These are phyloP conservation scores for Pipistrellus pipistrellus DNA, from an alignment of 2,797 vertebrate species.

Conservation along the genomic window DNA sequence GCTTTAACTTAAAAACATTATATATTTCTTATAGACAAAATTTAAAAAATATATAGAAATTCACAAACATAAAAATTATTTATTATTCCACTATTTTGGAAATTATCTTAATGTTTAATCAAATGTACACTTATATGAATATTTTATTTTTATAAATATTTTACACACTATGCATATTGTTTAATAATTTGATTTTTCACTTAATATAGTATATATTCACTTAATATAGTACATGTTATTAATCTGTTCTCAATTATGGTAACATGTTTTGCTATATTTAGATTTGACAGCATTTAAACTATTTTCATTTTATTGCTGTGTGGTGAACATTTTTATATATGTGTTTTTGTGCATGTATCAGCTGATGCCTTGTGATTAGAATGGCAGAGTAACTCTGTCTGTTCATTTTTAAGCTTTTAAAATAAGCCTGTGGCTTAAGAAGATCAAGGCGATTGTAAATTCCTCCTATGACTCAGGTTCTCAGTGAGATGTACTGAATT, in stretches of 20 bases:
- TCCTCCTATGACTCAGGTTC: neutral
- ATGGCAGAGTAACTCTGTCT: neutral
- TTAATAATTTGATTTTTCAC: neutral
- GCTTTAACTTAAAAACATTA: neutral
- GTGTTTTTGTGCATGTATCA: neutral
- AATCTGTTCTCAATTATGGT: neutral
- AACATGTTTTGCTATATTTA: neutral
- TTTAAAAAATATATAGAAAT: neutral
- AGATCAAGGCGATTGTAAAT: neutral
- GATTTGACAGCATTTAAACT: neutral
- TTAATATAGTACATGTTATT: neutral
- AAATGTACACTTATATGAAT: neutral
- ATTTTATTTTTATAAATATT: neutral
- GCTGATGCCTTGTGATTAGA: neutral
- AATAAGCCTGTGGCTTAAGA: constrained; percentile 7
- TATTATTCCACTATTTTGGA: neutral
- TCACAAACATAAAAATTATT: neutral
- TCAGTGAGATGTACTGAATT: neutral
- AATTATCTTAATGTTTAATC: neutral
- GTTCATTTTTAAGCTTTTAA: neutral
- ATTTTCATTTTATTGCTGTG: constrained; percentile 7
- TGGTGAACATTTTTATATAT: neutral
- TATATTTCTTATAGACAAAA: neutral
- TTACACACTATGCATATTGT: neutral
- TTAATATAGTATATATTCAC: neutral